Evolutionary conservation across 2,797 vertebrate genomes (phyloP), one percentile per base, ranked within the genome.

Genomic region (Lepidocolaptes lacrymiger): DNA sequence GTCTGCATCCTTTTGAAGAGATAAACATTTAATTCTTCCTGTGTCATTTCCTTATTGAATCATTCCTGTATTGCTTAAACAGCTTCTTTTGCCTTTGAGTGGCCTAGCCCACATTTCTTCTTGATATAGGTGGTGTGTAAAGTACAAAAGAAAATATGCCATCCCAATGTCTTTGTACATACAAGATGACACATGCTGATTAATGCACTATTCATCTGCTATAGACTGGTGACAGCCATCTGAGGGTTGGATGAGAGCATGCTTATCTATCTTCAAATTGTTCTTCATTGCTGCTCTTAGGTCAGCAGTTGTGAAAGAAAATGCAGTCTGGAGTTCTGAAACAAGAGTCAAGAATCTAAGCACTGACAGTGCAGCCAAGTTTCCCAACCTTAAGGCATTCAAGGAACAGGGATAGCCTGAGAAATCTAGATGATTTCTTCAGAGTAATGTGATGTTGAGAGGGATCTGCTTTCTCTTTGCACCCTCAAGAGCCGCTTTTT

Each of bases 31-130:
- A 36, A 74, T 54, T 44, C 10, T 49, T 21, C 67, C 39, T 22
- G 3, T 63, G 61, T 75, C 46, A 56, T 93, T 95, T 96, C 76
- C 92, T 55, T 30, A 16, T n/a, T 95, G 89, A 93, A 34, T 96
- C 89, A 95, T 51, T 27, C 32, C n/a, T 6, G 37, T 74, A 23
- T 19, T 88, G 92, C 62, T 88, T 85, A 94, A 76, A 78, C 52
- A 89, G 52, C 54, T 88, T 67, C 63, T 93, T 74, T 52, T 91
- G 72, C 23, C 72, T 78, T 67, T 77, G 34, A 66, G 39, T 13
- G 32, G 37, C 75, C 7, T 63, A 75, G n/a, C 27, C 59, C 75
- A 79, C 75, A 62, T 85, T 86, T 93, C 27, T 85, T 49, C 78
- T 23, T 41, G 62, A 85, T 34, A n/a, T 43, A 83, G 75, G 56